These are phyloP conservation scores for Flabesymbios commensalis DNA, from an alignment of 2,888 invertebrate genomes.

Conservation along the genomic window DNA sequence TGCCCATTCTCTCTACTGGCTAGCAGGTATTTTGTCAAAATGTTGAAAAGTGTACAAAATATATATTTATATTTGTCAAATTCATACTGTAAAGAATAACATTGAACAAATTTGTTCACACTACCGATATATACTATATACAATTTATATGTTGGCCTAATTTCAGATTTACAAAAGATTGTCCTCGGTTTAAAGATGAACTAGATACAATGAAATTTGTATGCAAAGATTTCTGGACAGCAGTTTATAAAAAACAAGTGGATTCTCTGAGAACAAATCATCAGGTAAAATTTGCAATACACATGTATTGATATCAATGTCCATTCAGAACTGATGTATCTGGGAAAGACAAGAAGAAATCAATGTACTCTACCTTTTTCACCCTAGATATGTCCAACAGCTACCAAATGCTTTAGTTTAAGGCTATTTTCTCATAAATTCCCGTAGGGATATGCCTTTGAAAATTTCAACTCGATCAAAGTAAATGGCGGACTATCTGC, in stretches of 20 bases:
- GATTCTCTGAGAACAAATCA: slow-evolving; percentile 97
- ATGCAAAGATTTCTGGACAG: slow-evolving; percentile 99
- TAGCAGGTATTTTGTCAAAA: neutral
- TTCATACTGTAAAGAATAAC: neutral
- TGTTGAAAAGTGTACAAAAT: neutral
- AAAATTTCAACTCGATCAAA: too few species aligned
- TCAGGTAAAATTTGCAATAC: slow-evolving; percentile 56
- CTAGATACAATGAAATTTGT: slow-evolving; percentile 97
- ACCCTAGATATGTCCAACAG: too few species aligned
- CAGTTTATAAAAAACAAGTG: slow-evolving; percentile 96
- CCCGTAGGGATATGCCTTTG: too few species aligned
- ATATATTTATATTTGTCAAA: neutral
- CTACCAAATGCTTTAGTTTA: too few species aligned
- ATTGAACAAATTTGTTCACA: neutral
- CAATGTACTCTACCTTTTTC: too few species aligned
- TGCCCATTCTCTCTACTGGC: too few species aligned
- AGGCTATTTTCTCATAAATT: too few species aligned
- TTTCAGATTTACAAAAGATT: slow-evolving; percentile 81
- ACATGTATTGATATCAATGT: neutral
- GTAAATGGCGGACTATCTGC: too few species aligned
- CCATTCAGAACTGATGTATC: neutral
- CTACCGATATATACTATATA: neutral
- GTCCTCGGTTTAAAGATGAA: slow-evolving; percentile 93
- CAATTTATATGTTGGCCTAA: neutral
- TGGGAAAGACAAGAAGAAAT: too few species aligned